phyloP scores from a whole-genome alignment of 35 echinoderm and acorn worm genomes.

The Ptychodera flava region DNA sequence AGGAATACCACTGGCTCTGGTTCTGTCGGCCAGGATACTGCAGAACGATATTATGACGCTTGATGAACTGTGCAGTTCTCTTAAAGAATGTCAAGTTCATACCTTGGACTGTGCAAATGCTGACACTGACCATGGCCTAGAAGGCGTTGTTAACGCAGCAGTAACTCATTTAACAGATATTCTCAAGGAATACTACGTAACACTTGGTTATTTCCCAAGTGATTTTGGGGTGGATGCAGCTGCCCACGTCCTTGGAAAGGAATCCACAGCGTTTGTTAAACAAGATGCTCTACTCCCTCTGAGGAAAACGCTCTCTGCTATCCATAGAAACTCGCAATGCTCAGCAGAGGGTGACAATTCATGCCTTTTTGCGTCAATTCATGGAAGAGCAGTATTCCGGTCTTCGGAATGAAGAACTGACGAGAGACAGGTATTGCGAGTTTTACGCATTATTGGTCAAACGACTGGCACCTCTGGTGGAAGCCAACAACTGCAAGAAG shows the following conservation, averaged over 20 bases:
- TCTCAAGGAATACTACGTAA: not conserved
- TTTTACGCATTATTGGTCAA: constrained; percentile 13
- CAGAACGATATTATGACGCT: not conserved
- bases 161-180: not conserved
- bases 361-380: not conserved
- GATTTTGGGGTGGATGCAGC: constrained; percentile 3
- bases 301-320: not conserved
- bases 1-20: not conserved
- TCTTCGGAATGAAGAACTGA: not conserved
- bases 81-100: not conserved
- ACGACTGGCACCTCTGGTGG: constrained; percentile 8
- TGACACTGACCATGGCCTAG: not conserved
- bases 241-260: constrained; percentile 9
- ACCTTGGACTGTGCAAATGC: not conserved
- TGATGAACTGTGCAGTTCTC: not conserved
- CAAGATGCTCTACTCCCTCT: constrained; percentile 4
- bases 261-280: not conserved
- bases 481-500: not conserved
- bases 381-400: not conserved
- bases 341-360: not conserved
- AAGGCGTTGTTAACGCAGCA: not conserved
- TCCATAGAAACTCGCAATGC: not conserved
- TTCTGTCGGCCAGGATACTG: not conserved
- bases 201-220: constrained; percentile 9
- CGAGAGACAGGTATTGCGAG: constrained; percentile 15